A percentile compares a stretch with the other conserved stretches of the same genome.
Conservation (phyloP, 2,797 vertebrate species). For the Pseudochromis fuscus region DNA sequence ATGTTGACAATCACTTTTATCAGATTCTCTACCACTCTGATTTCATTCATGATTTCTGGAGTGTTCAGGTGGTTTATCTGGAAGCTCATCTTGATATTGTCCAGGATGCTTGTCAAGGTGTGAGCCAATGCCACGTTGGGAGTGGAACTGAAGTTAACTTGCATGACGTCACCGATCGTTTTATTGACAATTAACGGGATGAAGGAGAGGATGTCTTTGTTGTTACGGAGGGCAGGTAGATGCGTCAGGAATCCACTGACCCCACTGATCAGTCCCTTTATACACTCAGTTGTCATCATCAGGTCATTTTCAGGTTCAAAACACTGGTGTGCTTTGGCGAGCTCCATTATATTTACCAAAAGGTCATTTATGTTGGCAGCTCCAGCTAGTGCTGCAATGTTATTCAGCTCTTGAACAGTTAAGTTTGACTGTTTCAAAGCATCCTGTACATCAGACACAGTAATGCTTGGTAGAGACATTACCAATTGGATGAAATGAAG, state of each 20-base stretch:
- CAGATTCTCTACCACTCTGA: slow-evolving; percentile 75
- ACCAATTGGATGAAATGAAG: slow-evolving; percentile 74
- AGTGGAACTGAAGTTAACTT: slow-evolving; percentile 41
- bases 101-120: slow-evolving; percentile 62
- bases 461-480: slow-evolving; percentile 61
- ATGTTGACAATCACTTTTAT: slow-evolving; percentile 63
- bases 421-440: slow-evolving; percentile 77
- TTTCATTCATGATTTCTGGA: slow-evolving; percentile 76
- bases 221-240: slow-evolving; percentile 57
- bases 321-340: slow-evolving; percentile 68
- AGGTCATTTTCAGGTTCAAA: slow-evolving; percentile 58
- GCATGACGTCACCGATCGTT: slow-evolving; percentile 44
- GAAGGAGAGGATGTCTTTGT: slow-evolving; percentile 67
- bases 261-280: slow-evolving; percentile 62
- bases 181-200: slow-evolving; percentile 65
- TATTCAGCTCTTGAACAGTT: slow-evolving; percentile 74
- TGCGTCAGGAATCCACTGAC: slow-evolving; percentile 64
- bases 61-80: slow-evolving; percentile 64
- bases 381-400: slow-evolving; percentile 57
- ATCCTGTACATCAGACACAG: slow-evolving; percentile 64
- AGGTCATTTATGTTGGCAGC: slow-evolving; percentile 58
- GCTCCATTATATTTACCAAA: slow-evolving; percentile 64
- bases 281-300: slow-evolving; percentile 64
- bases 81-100: slow-evolving; percentile 74
- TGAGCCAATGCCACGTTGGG: slow-evolving; percentile 45